These are phyloP conservation scores for Apaloderma vittatum DNA, from an alignment of 2,113 vertebrate genomes.

Conservation along the genomic window DNA sequence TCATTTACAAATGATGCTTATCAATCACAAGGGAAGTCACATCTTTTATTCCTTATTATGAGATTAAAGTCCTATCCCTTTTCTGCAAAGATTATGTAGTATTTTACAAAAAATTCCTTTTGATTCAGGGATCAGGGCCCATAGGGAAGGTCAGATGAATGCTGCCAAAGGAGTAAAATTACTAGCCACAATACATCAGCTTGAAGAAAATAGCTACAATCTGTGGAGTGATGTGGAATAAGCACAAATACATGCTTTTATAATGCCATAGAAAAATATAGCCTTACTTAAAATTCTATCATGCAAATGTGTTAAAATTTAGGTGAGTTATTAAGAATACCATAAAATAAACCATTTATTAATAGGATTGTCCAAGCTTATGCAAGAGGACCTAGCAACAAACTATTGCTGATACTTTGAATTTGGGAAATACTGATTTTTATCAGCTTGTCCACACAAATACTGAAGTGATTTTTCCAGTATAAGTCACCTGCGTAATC, in stretches of 20 bases:
- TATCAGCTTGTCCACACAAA: neutral
- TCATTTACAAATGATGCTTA: slow-evolving; percentile 38
- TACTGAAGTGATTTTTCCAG: neutral
- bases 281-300: neutral
- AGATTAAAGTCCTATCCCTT: neutral
- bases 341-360: neutral
- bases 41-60: neutral
- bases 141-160: neutral
- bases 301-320: neutral
- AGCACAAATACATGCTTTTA: neutral
- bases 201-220: neutral
- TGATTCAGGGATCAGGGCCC: neutral
- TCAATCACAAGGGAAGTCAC: neutral
- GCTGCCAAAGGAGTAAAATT: neutral
- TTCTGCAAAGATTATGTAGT: neutral
- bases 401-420: neutral
- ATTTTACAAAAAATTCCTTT: neutral
- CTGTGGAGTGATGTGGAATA: neutral
- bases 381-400: neutral
- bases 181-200: neutral
- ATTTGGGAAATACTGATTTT: neutral
- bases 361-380: neutral
- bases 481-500: neutral
- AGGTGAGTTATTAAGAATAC: neutral
- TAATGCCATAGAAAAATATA: neutral